A percentile compares a stretch with the other conserved stretches of the same genome.
Evolutionary conservation across 2,888 invertebrate genomes (phyloP).

Genomic region (Melitaea athalia): DNA sequence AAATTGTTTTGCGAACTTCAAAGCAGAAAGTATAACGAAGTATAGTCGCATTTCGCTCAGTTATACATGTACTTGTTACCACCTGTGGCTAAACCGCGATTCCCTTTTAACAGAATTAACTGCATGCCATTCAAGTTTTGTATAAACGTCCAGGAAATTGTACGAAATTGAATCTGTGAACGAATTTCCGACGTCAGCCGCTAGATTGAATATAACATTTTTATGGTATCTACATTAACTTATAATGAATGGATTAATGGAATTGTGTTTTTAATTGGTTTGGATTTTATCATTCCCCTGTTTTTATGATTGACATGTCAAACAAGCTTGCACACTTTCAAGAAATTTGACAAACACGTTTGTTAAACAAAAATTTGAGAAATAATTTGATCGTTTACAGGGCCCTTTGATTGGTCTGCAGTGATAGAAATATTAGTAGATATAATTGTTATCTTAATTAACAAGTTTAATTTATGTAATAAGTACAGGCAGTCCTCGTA

Average conservation of each 20-base stretch:
- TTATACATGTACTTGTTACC: neutral
- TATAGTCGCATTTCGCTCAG: neutral
- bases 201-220: constrained; percentile 8
- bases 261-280: neutral
- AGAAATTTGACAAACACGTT: no score
- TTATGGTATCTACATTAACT: neutral
- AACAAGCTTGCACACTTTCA: no score
- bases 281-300: neutral
- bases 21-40: no score
- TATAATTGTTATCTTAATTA: no score
- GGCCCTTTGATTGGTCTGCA: no score
- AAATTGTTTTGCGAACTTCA: no score
- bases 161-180: neutral
- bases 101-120: constrained; percentile 4
- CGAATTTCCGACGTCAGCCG: constrained; percentile 2
- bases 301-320: neutral
- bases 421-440: no score
- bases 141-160: neutral
- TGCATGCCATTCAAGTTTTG: neutral
- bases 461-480: no score
- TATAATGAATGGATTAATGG: no score
- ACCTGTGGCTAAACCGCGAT: constrained; percentile 6
- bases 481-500: no score
- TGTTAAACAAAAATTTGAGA: no score
- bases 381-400: no score